Conservation (phyloP, 1,140 invertebrate genomes). For the Kradibia gibbosae region DNA sequence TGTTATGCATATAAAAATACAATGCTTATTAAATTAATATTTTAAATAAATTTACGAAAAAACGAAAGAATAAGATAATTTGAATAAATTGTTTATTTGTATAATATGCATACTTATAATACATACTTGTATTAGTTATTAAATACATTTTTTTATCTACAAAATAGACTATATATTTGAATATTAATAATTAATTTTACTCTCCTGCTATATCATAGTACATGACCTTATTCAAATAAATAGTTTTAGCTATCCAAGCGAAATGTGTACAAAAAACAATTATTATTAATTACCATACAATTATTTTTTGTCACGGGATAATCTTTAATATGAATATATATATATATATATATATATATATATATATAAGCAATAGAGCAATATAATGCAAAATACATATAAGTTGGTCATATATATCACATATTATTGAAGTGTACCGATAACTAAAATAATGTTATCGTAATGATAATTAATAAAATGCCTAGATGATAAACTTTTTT, state of each 20-base stretch:
- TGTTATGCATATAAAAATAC: slow-evolving; percentile 9
- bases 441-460: too few relatives aligned
- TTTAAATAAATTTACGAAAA: not conserved
- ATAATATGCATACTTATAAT: not conserved
- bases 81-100: too few relatives aligned
- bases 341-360: not conserved
- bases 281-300: not conserved
- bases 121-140: not conserved
- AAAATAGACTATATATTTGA: too few relatives aligned
- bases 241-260: not conserved
- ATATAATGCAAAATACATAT: too few relatives aligned
- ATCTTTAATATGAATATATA: slow-evolving; percentile 9
- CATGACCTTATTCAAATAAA: not conserved
- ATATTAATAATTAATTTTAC: not conserved
- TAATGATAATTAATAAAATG: too few relatives aligned
- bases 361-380: not conserved
- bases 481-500: too few relatives aligned
- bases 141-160: too few relatives aligned
- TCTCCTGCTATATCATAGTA: not conserved
- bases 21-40: not conserved
- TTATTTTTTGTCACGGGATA: not conserved
- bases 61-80: not conserved
- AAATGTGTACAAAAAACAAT: not conserved
- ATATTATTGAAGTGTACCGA: too few relatives aligned
- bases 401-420: too few relatives aligned